Evolutionary conservation across 2,797 vertebrate genomes (phyloP).

Genomic region (Chlorospingus flavigularis): DNA sequence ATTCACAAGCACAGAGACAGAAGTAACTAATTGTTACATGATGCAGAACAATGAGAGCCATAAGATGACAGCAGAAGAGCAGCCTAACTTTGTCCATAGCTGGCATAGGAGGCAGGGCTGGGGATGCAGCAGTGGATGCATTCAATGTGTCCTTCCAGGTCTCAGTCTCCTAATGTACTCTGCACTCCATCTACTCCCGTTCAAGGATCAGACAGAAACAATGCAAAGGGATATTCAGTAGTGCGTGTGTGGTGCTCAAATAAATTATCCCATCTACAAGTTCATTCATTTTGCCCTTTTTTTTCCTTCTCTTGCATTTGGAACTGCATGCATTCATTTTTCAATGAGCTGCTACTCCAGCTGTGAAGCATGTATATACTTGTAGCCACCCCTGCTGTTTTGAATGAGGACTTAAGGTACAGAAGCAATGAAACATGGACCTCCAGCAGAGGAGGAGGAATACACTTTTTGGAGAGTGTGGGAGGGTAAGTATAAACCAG

Average conservation of each 20-base stretch:
- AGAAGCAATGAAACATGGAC: neutral
- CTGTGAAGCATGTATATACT: neutral
- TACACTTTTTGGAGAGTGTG: neutral
- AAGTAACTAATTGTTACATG: neutral
- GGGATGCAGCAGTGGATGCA: neutral
- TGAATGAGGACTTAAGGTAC: neutral
- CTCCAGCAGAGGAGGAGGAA: neutral
- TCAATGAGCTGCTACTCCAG: neutral
- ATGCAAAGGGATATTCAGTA: neutral
- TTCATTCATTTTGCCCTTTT: neutral
- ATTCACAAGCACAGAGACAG: neutral
- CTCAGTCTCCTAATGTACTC: neutral
- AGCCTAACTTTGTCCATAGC: neutral
- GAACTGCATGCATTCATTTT: neutral
- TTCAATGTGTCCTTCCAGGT: neutral
- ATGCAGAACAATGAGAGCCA: neutral
- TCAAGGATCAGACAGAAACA: neutral
- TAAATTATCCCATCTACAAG: neutral
- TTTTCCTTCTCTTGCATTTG: neutral
- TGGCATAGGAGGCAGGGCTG: neutral
- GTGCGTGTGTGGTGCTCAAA: accelerated
- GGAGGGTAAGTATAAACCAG: neutral
- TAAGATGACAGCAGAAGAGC: neutral
- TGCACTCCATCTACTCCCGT: neutral
- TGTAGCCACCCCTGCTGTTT: neutral